Percentiles rank a stretch among this genome's conserved stretches.
These are phyloP conservation scores for Corythornis leucogaster DNA, from an alignment of 2,797 vertebrate species.

Conservation along the genomic window DNA sequence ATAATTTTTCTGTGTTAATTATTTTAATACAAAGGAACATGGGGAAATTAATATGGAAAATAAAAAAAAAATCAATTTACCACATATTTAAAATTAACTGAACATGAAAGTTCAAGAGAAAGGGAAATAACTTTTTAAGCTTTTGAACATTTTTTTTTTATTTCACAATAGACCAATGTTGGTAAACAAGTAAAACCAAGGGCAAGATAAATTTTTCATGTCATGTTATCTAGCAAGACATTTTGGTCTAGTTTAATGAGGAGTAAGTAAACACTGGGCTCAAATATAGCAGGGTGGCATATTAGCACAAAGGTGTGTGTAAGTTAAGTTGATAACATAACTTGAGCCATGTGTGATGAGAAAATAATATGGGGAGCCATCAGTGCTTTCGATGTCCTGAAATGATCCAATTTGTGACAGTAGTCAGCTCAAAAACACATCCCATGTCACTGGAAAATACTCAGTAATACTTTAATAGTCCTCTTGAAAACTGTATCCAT, in stretches of 20 bases:
- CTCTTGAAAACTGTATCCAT: neutral
- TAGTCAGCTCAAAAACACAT: neutral
- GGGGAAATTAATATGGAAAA: slow-evolving; percentile 28
- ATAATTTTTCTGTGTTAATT: neutral
- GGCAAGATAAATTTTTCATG: neutral
- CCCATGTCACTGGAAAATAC: neutral
- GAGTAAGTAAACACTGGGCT: neutral
- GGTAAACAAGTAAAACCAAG: slow-evolving; percentile 45
- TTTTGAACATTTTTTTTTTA: slow-evolving; percentile 22
- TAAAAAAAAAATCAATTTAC: neutral
- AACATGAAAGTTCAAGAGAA: slow-evolving; percentile 27
- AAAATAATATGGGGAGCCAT: neutral
- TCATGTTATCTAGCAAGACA: neutral
- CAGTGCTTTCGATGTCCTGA: neutral
- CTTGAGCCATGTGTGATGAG: neutral
- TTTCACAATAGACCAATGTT: slow-evolving; percentile 37
- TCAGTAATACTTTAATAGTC: neutral
- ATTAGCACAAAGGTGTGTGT: neutral
- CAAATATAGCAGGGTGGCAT: neutral
- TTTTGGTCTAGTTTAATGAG: neutral
- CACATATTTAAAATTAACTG: slow-evolving; percentile 13
- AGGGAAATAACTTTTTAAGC: slow-evolving; percentile 1
- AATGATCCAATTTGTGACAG: neutral
- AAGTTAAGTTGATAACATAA: neutral
- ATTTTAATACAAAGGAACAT: slow-evolving; percentile 26